Percentiles rank a stretch among this genome's conserved stretches.
Evolutionary conservation across 2,797 vertebrate species (phyloP).

Genomic region (Onychomys leucogaster): DNA sequence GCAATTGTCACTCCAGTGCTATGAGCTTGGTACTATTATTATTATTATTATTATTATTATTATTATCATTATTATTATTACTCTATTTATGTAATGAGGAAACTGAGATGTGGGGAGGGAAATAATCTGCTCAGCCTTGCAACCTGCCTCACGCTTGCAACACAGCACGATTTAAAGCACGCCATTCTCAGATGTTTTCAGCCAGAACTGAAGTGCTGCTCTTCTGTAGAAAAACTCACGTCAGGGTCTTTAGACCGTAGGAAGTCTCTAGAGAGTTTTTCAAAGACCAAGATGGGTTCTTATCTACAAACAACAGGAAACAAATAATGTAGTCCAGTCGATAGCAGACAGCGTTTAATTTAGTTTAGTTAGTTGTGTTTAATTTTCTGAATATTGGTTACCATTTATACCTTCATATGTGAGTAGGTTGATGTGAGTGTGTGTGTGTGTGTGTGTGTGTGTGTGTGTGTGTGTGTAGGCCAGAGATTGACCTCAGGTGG

Average conservation of each 20-base stretch:
- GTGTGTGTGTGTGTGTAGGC: too few species aligned
- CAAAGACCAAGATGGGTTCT: neutral
- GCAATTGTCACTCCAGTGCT: neutral
- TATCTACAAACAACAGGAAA: neutral
- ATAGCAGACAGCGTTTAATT: neutral
- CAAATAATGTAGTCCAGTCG: neutral
- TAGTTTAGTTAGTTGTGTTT: neutral
- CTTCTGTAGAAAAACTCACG: neutral
- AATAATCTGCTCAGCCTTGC: neutral
- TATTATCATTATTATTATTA: neutral
- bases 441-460: neutral
- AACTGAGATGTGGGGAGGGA: neutral
- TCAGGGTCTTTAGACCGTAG: neutral
- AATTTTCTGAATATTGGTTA: neutral
- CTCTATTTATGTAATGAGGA: conserved; percentile 13
- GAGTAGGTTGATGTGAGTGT: neutral
- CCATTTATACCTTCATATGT: neutral
- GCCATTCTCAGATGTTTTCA: neutral
- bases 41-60: neutral
- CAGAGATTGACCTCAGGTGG: neutral
- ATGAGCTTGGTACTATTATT: neutral
- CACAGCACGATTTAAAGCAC: neutral
- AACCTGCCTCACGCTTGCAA: neutral
- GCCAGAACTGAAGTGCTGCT: neutral
- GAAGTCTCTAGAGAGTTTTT: conserved; percentile 2